Evolutionary conservation across 2,888 invertebrate genomes (phyloP).

Genomic region (Sabatieria punctata): DNA sequence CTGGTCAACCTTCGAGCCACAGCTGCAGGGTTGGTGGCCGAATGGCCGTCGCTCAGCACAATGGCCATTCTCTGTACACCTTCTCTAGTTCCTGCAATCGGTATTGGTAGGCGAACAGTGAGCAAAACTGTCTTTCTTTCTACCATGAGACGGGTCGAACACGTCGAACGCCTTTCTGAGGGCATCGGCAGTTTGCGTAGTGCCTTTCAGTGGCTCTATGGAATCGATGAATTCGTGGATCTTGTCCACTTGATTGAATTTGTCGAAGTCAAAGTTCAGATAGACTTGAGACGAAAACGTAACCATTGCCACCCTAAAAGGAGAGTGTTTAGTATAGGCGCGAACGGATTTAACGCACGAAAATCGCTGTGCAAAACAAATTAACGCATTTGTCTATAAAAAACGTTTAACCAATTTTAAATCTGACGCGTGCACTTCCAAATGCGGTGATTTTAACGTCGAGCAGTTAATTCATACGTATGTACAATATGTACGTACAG

Average conservation of each 20-base stretch:
- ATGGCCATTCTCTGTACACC: conserved; percentile 21
- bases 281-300: too few species aligned
- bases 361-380: too few species aligned
- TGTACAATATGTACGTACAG: too few species aligned
- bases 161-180: conserved; percentile 19
- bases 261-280: conserved; percentile 22
- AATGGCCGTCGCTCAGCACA: conserved; percentile 27
- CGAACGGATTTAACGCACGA: too few species aligned
- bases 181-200: conserved; percentile 22
- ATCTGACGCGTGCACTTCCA: too few species aligned
- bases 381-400: too few species aligned
- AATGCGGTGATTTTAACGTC: too few species aligned
- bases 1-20: neutral
- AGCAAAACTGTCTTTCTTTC: neutral
- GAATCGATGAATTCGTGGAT: neutral
- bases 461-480: too few species aligned
- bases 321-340: too few species aligned
- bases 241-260: conserved; percentile 9
- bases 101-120: too few species aligned
- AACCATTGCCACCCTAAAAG: too few species aligned
- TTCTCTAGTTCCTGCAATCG: conserved; percentile 15
- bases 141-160: conserved; percentile 11
- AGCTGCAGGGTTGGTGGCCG: conserved; percentile 9
- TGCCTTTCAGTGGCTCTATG: conserved; percentile 11
- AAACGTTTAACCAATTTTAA: too few species aligned